These are phyloP conservation scores for Tricholauxania praeusta DNA, from an alignment of 2,888 invertebrate species.

Conservation along the genomic window DNA sequence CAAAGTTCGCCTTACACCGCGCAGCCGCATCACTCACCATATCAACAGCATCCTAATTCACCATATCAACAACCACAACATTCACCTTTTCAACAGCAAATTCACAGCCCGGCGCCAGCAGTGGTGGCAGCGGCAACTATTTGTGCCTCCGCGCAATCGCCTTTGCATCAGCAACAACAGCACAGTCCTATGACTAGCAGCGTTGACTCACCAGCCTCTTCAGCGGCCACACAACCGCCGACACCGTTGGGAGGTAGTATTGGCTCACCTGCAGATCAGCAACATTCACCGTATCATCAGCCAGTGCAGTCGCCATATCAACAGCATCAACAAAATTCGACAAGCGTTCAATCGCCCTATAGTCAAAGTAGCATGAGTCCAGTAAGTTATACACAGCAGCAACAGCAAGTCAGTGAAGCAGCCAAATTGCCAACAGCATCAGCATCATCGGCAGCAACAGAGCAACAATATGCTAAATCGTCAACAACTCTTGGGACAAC, in stretches of 20 bases:
- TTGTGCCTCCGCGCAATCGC: constrained; percentile 47
- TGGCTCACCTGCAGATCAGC: constrained; percentile 62
- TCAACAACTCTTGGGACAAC: constrained; percentile 11
- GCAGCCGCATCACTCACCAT: constrained; percentile 67
- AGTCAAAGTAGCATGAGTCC: constrained; percentile 56
- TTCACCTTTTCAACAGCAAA: constrained; percentile 53
- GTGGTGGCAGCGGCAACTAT: constrained; percentile 34
- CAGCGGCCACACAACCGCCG: constrained; percentile 62
- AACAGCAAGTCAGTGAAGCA: constrained; percentile 27
- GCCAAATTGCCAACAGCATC: constrained; percentile 25
- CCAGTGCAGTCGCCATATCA: constrained; percentile 51
- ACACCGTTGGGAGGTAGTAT: constrained; percentile 52
- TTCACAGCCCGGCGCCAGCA: constrained; percentile 53
- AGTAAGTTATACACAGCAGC: constrained; percentile 32
- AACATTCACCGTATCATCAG: constrained; percentile 69
- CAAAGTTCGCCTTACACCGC: constrained; percentile 68
- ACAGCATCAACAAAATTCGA: constrained; percentile 45
- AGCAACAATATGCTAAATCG: constrained; percentile 27
- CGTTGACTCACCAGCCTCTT: constrained; percentile 61
- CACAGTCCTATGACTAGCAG: constrained; percentile 59
- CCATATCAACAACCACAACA: constrained; percentile 53
- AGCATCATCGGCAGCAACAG: constrained; percentile 7
- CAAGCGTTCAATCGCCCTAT: constrained; percentile 48
- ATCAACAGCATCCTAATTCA: constrained; percentile 56
- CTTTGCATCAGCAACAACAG: constrained; percentile 50